A percentile compares a stretch with the other conserved stretches of the same genome.
phyloP scores from a whole-genome alignment of 2,113 vertebrate species.

The Aptenodytes patagonicus region DNA sequence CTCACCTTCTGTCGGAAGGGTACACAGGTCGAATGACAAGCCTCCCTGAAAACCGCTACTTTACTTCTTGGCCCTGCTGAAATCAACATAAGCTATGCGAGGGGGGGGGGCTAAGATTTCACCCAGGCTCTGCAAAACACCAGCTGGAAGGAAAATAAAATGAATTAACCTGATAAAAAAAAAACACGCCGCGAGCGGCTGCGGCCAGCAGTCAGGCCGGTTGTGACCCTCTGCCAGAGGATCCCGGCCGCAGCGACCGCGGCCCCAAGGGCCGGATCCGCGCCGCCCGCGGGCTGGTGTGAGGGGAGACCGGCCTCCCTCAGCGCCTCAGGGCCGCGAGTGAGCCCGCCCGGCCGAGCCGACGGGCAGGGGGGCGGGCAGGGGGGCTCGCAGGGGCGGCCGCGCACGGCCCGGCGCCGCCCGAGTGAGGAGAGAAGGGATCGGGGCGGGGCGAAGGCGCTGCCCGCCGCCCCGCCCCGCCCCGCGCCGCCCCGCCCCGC shows the following conservation, averaged over 20 bases:
- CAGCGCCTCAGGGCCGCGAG: background rate
- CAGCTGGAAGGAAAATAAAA: too few species aligned
- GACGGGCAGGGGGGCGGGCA: background rate
- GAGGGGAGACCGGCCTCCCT: background rate
- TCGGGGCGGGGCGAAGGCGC: too few species aligned
- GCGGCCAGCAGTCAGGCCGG: background rate
- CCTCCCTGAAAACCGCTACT: background rate
- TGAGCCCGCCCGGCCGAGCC: accelerated
- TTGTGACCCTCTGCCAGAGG: background rate
- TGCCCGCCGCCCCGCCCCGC: too few species aligned
- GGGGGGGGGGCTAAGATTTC: background rate
- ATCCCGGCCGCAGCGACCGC: accelerated
- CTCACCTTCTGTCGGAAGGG: background rate
- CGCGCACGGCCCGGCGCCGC: background rate
- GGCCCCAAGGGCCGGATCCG: background rate
- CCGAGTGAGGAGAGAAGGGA: background rate
- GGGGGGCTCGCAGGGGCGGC: background rate
- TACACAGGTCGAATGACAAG: accelerated
- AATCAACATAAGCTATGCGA: accelerated
- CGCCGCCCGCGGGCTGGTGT: too few species aligned
- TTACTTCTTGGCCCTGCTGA: background rate
- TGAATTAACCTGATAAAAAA: background rate
- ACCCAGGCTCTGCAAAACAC: background rate
- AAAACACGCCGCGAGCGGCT: accelerated
- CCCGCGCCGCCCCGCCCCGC: too few species aligned